Base-by-base conservation (phyloP, 2,797 vertebrate genomes). In the Ptychadena robeensis region DNA sequence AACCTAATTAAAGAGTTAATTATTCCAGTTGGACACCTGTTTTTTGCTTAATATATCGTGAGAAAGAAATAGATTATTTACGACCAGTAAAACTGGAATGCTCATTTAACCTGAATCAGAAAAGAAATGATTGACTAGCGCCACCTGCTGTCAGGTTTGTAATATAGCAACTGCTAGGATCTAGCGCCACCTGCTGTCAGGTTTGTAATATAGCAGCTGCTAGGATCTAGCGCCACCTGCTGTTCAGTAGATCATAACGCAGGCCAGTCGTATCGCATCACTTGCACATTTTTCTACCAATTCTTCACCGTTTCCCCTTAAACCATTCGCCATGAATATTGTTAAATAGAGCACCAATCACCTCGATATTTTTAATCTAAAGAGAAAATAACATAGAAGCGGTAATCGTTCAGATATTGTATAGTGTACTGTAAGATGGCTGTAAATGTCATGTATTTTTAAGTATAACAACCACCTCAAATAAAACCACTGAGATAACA, bases 161-260 rank as follows among this genome's bases (percentile, higher is more conserved):
- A 9, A 28, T n/a, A n/a, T n/a, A n/a, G n/a, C n/a, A n/a, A n/a
- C n/a, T n/a, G n/a, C n/a, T n/a, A n/a, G n/a, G n/a, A n/a, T n/a
- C n/a, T 53, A 27, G 28, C 40, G 31, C 75, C 64, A 78, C 48
- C 40, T 66, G 2, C 35, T 77, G 74, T 27, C 27, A n/a, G 28
- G 59, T 28, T 9, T 61, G 59, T 10, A 9, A 28, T n/a, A n/a
- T n/a, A n/a, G n/a, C n/a, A n/a, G n/a, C n/a, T n/a, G n/a, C n/a
- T n/a, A n/a, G n/a, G n/a, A n/a, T n/a, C n/a, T 53, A 27, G 28
- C 40, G 31, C 75, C 64, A 78, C 48, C 40, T 66, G 2, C 35
- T 77, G 74, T 27, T n/a, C n/a, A n/a, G n/a, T n/a, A n/a, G n/a
- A n/a, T n/a, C n/a, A n/a, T 28, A 61, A 10, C 28, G 59, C 25